Conservation (phyloP, 2,888 invertebrate genomes). For the Apotomis betuletana region DNA sequence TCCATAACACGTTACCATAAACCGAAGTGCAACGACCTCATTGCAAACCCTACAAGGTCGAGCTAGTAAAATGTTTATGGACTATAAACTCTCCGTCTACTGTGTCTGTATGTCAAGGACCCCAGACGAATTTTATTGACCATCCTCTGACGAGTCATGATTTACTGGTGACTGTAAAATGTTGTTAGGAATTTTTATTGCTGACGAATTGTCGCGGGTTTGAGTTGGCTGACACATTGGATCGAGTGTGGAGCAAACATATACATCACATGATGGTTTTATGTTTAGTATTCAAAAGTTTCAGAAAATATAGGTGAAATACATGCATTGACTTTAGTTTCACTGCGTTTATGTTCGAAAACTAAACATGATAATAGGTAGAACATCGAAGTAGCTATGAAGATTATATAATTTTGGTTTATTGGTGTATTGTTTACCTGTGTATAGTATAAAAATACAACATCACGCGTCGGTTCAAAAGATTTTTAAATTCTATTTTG, state of each 20-base stretch:
- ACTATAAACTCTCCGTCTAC: slow-evolving; percentile 80
- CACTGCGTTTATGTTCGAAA: too few species aligned
- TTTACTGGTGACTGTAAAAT: slow-evolving; percentile 30
- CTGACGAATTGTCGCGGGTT: not conserved
- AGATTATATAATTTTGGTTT: too few species aligned
- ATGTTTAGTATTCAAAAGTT: too few species aligned
- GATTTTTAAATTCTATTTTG: not conserved
- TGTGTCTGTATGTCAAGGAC: slow-evolving; percentile 82
- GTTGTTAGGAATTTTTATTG: slow-evolving; percentile 17
- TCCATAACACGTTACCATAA: slow-evolving; percentile 63
- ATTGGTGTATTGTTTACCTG: too few species aligned
- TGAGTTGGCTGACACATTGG: not conserved
- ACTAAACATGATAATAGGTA: too few species aligned
- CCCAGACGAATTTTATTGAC: slow-evolving; percentile 78
- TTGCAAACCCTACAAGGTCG: slow-evolving; percentile 82
- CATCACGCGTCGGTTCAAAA: too few species aligned
- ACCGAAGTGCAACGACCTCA: slow-evolving; percentile 79
- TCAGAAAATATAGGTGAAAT: too few species aligned
- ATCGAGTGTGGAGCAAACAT: not conserved
- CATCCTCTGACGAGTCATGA: slow-evolving; percentile 61
- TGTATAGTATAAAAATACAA: too few species aligned
- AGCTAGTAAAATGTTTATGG: slow-evolving; percentile 83
- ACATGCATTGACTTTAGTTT: too few species aligned
- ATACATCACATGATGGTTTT: not conserved
- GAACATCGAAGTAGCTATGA: too few species aligned